Percentiles rank a stretch among this genome's conserved stretches.
Conservation (phyloP, 2,888 invertebrate genomes). For the Lasioglossum morio region DNA sequence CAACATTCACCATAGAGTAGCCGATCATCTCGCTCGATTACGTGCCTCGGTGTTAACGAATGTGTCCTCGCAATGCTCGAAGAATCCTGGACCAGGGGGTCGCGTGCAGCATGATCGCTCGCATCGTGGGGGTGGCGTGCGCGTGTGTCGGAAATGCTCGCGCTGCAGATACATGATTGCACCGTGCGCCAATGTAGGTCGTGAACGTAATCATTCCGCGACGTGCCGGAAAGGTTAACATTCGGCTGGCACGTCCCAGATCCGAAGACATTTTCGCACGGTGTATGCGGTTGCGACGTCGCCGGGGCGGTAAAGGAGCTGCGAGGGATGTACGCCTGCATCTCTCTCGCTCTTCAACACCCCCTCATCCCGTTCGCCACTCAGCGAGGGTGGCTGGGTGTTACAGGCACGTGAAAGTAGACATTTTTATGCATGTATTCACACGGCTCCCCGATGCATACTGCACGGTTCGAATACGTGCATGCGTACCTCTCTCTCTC, state of each 20-base stretch:
- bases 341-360: background rate
- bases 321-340: background rate
- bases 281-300: slow-evolving; percentile 44
- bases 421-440: slow-evolving; percentile 80
- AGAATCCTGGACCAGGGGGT: background rate
- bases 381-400: slow-evolving; percentile 21
- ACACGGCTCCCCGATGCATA: slow-evolving; percentile 75
- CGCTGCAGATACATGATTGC: slow-evolving; percentile 54
- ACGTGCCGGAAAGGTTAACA: slow-evolving; percentile 75
- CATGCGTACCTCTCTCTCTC: slow-evolving; percentile 20
- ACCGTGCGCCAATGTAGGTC: slow-evolving; percentile 58
- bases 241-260: slow-evolving; percentile 69
- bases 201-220: slow-evolving; percentile 73
- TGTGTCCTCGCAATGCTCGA: background rate
- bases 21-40: background rate
- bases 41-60: background rate
- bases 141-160: slow-evolving; percentile 30
- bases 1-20: too few species aligned
- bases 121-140: background rate
- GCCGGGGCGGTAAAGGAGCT: slow-evolving; percentile 27
- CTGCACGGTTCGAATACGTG: slow-evolving; percentile 50
- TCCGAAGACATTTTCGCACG: slow-evolving; percentile 65
- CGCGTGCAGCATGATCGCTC: background rate
- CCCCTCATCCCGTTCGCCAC: background rate
- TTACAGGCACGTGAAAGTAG: slow-evolving; percentile 68